These are phyloP conservation scores for Lasioglossum zephyrum DNA, from an alignment of 2,888 invertebrate genomes.

Conservation along the genomic window DNA sequence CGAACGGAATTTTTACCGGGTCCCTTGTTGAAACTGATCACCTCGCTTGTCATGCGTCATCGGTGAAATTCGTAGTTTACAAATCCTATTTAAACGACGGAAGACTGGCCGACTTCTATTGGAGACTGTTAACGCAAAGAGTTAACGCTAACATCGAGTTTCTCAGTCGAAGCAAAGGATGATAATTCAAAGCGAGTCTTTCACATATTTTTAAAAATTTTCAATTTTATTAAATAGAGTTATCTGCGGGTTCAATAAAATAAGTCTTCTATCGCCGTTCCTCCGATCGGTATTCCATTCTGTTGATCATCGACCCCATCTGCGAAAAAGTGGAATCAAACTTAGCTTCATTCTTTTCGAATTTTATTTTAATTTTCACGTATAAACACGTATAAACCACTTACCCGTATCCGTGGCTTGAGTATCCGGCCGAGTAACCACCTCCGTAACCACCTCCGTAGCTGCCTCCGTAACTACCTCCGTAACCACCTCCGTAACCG, in stretches of 20 bases:
- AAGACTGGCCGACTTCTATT: background rate
- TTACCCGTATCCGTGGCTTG: slow-evolving; percentile 1
- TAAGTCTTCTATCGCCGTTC: background rate
- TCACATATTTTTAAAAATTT: background rate
- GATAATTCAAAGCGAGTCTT: background rate
- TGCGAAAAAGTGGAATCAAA: background rate
- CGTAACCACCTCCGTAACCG: background rate
- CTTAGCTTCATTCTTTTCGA: background rate
- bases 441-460: background rate
- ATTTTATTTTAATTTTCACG: background rate
- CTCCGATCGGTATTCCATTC: background rate
- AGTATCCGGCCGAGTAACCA: slow-evolving; percentile 43
- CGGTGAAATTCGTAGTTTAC: slow-evolving; percentile 9
- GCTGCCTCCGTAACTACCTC: background rate
- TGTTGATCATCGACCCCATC: slow-evolving; percentile 2
- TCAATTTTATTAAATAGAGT: background rate
- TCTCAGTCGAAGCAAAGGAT: background rate
- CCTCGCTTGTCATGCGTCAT: background rate
- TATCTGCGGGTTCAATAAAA: background rate
- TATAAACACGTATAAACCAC: background rate
- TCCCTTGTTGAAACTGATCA: background rate
- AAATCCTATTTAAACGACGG: slow-evolving; percentile 7
- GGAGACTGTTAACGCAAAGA: background rate
- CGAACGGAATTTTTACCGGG: slow-evolving; percentile 19
- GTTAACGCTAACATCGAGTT: background rate